phyloP scores from a whole-genome alignment of 2,113 vertebrate species.

The Bujurquina vittata region DNA sequence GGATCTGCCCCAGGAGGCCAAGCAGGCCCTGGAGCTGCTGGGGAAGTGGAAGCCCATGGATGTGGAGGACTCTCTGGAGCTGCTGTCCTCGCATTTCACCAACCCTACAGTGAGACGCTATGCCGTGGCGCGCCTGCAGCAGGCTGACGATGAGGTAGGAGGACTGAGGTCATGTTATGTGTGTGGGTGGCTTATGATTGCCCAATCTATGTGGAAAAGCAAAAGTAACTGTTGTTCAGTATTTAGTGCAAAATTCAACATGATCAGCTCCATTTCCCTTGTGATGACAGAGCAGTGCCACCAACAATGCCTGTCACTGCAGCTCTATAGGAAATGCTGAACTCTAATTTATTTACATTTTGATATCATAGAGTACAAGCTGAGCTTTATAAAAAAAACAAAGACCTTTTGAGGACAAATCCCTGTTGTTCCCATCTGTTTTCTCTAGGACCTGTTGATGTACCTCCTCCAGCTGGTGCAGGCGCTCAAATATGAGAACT shows the following conservation, averaged over 20 bases:
- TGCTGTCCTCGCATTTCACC: slow-evolving; percentile 93
- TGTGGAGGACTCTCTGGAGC: slow-evolving; percentile 96
- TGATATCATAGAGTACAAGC: neutral
- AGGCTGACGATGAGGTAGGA: slow-evolving; percentile 95
- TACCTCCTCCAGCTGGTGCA: slow-evolving; percentile 97
- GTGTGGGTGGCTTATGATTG: neutral
- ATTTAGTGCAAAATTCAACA: neutral
- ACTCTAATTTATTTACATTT: neutral
- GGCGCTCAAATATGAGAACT: slow-evolving; percentile 97
- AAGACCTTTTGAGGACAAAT: neutral
- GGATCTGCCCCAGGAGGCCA: slow-evolving; percentile 95
- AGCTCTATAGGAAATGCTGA: neutral
- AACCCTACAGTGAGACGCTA: slow-evolving; percentile 95
- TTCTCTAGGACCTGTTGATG: slow-evolving; percentile 92
- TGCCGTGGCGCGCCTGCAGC: slow-evolving; percentile 90
- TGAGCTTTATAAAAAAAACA: too few species aligned
- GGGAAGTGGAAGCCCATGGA: slow-evolving; percentile 99
- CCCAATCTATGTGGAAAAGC: neutral
- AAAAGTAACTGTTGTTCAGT: too few species aligned
- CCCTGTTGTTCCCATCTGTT: neutral
- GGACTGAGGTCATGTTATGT: neutral
- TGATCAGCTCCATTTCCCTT: neutral
- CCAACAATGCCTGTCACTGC: neutral
- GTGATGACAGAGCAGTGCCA: neutral
- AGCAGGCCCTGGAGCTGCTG: slow-evolving; percentile 94